Percentiles rank a stretch among this genome's conserved stretches.
These are phyloP conservation scores for Lepilemur septentrionalis DNA, from an alignment of 2,797 vertebrate genomes.

Conservation along the genomic window DNA sequence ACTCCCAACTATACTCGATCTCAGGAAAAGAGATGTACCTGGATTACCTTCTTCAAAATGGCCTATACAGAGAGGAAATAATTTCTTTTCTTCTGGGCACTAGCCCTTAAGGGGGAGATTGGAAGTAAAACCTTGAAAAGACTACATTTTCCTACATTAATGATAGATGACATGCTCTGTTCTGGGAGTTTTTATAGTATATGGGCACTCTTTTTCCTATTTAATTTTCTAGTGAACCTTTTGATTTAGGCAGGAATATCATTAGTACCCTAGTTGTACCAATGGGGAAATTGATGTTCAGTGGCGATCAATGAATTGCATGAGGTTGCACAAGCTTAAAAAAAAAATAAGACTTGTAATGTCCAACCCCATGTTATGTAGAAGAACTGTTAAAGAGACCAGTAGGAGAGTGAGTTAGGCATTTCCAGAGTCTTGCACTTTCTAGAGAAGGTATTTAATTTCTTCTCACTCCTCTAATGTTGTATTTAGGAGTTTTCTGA, in stretches of 20 bases:
- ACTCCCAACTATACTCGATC: not conserved
- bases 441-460: not conserved
- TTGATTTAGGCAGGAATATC: not conserved
- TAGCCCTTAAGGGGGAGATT: not conserved
- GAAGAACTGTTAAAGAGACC: not conserved
- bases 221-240: not conserved
- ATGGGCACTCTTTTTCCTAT: not conserved
- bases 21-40: not conserved
- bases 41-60: constrained; percentile 17
- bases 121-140: constrained; percentile 20
- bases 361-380: not conserved
- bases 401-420: not conserved
- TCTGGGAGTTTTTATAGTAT: not conserved
- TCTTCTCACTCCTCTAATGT: not conserved
- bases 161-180: not conserved
- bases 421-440: constrained; percentile 13
- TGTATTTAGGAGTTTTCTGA: not conserved
- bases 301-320: not conserved
- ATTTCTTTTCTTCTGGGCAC: not conserved
- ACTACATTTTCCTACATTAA: not conserved
- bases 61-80: not conserved
- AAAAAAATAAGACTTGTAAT: not conserved
- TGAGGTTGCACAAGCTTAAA: not conserved
- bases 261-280: not conserved
- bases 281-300: not conserved